Evolutionary conservation across 2,888 invertebrate species (phyloP).

Genomic region (Osmoderma eremita): DNA sequence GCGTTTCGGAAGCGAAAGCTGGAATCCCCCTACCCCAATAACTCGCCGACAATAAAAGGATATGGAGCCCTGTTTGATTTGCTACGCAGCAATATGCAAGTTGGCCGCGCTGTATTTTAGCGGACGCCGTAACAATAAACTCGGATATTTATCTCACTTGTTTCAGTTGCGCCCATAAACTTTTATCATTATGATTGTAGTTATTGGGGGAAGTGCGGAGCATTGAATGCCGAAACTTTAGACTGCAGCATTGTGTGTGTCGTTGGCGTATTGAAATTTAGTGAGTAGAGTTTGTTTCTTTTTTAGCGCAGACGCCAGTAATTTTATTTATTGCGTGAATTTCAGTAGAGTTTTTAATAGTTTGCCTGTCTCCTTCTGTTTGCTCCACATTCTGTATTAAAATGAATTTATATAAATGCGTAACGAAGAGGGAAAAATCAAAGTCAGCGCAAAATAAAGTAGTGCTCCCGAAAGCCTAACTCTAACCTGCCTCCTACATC

Average conservation of each 20-base stretch:
- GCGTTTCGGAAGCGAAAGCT: conserved; percentile 4
- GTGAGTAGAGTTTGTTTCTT: not conserved
- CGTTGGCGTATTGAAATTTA: too few species aligned
- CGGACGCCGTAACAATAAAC: conserved; percentile 26
- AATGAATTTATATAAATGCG: too few species aligned
- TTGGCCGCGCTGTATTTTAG: conserved; percentile 7
- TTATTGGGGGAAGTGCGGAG: conserved; percentile 21
- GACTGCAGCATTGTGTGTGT: not conserved
- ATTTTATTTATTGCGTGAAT: too few species aligned
- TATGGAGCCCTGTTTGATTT: conserved; percentile 34
- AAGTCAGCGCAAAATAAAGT: conserved; percentile 20
- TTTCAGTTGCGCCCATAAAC: conserved; percentile 25
- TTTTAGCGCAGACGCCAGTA: too few species aligned
- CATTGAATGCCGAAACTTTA: conserved; percentile 14
- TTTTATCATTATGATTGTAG: conserved; percentile 26
- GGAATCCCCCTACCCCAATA: conserved; percentile 13
- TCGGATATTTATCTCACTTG: conserved; percentile 33
- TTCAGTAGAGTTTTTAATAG: too few species aligned
- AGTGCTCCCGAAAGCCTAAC: conserved; percentile 12
- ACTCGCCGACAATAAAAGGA: conserved; percentile 17
- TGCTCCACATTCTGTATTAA: too few species aligned
- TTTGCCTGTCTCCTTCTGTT: too few species aligned
- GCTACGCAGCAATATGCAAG: conserved; percentile 30
- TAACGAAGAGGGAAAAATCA: conserved; percentile 4
- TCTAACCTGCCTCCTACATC: conserved; percentile 11